These are phyloP conservation scores for Spisula solida DNA, from an alignment of 2,888 invertebrate species.

Conservation along the genomic window DNA sequence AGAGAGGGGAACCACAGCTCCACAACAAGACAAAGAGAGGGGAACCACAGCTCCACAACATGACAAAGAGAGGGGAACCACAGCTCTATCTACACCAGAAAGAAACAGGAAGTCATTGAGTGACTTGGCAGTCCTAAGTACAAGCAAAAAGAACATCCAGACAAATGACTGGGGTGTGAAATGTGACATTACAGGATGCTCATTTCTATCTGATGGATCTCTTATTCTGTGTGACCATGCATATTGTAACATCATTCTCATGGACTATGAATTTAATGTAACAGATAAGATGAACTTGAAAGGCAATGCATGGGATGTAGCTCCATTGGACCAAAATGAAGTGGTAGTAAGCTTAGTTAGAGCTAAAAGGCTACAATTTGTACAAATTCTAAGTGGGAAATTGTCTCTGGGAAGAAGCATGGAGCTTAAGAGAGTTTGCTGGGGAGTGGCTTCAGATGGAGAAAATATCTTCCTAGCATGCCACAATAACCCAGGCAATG, in stretches of 20 bases:
- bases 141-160: neutral
- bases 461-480: neutral
- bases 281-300: neutral
- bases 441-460: conserved; percentile 22
- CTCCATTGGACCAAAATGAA: neutral
- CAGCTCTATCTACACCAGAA: neutral
- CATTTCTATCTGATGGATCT: neutral
- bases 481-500: conserved; percentile 29
- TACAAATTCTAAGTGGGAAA: neutral
- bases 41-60: neutral
- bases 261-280: neutral
- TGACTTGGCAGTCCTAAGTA: neutral
- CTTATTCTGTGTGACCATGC: conserved; percentile 33
- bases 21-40: neutral
- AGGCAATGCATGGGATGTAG: conserved; percentile 22
- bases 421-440: neutral
- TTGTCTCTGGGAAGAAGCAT: neutral
- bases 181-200: conserved; percentile 24
- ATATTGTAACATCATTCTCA: neutral
- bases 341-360: conserved; percentile 1
- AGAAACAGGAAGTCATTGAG: neutral
- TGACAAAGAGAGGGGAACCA: neutral
- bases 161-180: neutral
- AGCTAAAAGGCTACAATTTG: neutral
- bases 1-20: neutral